Conservation (phyloP, 2,888 invertebrate genomes). For the Diplazon laetatorius region DNA sequence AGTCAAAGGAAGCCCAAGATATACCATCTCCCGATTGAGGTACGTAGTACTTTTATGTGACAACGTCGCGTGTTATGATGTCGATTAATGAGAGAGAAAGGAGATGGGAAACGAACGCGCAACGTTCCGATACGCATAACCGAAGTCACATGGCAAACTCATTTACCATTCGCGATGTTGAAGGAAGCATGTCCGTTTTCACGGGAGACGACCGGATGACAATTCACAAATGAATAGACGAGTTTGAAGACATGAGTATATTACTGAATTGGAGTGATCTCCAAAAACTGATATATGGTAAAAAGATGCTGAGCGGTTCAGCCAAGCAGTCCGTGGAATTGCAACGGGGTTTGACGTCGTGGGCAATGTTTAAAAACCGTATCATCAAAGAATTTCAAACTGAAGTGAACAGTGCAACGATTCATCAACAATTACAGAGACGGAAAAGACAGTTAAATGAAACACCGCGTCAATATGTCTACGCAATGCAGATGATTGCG, state of each 20-base stretch:
- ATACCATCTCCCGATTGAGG: too few species aligned
- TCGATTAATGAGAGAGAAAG: too few species aligned
- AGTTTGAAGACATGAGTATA: slow-evolving; percentile 64
- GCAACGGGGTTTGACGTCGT: slow-evolving; percentile 48
- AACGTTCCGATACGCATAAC: too few species aligned
- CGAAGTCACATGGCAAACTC: too few species aligned
- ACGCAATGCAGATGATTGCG: slow-evolving; percentile 62
- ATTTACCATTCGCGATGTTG: slow-evolving; percentile 13
- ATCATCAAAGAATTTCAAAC: slow-evolving; percentile 55
- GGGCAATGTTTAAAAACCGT: slow-evolving; percentile 55
- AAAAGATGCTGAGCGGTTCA: slow-evolving; percentile 59
- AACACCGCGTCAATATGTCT: slow-evolving; percentile 63
- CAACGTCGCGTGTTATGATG: too few species aligned
- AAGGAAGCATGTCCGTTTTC: slow-evolving; percentile 51
- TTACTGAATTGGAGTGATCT: slow-evolving; percentile 61
- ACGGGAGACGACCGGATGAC: slow-evolving; percentile 52
- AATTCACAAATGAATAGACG: slow-evolving; percentile 56
- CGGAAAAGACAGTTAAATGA: slow-evolving; percentile 46
- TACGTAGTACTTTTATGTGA: too few species aligned
- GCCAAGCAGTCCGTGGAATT: slow-evolving; percentile 63
- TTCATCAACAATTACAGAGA: slow-evolving; percentile 56
- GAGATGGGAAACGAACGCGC: too few species aligned
- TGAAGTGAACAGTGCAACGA: slow-evolving; percentile 56
- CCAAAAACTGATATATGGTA: slow-evolving; percentile 64
- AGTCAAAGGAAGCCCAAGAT: too few species aligned